Conservation (phyloP, 2,888 invertebrate genomes). For the Teleiodes luculella region DNA sequence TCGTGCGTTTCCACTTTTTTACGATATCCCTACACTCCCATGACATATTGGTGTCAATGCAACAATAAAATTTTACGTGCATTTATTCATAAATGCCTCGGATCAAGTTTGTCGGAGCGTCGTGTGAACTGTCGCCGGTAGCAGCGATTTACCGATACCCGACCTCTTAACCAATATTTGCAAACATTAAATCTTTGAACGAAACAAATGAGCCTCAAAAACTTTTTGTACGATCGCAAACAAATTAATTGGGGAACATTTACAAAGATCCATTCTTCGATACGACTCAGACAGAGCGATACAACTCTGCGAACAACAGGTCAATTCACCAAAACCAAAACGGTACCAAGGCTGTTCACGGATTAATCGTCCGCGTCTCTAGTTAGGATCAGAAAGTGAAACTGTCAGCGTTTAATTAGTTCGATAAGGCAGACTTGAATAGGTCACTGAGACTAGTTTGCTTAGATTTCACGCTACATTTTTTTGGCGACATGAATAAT, state of each 20-base stretch:
- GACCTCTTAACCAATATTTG: constrained; percentile 69
- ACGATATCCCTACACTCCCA: constrained; percentile 40
- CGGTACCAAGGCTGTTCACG: constrained; percentile 51
- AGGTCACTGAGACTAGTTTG: constrained; percentile 52
- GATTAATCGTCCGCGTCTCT: constrained; percentile 40
- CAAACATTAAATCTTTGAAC: constrained; percentile 49
- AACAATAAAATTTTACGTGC: constrained; percentile 68
- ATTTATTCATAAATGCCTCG: constrained; percentile 54
- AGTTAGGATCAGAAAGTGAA: constrained; percentile 61
- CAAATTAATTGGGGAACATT: constrained; percentile 36
- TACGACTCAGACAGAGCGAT: constrained; percentile 22
- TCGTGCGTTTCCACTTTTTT: constrained; percentile 59
- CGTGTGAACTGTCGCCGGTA: constrained; percentile 37
- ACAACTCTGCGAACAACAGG: constrained; percentile 12
- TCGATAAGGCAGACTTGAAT: constrained; percentile 53
- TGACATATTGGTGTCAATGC: constrained; percentile 71
- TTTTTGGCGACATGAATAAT: constrained; percentile 65
- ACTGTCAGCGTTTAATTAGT: constrained; percentile 57
- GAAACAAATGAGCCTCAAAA: constrained; percentile 43
- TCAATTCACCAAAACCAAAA: constrained; percentile 38
- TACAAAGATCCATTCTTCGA: constrained; percentile 25
- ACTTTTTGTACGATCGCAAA: constrained; percentile 31
- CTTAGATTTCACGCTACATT: constrained; percentile 48
- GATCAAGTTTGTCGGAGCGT: constrained; percentile 40
- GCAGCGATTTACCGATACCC: constrained; percentile 57